phyloP scores from a whole-genome alignment of 2,888 invertebrate species.

The Ectemnius lituratus region DNA sequence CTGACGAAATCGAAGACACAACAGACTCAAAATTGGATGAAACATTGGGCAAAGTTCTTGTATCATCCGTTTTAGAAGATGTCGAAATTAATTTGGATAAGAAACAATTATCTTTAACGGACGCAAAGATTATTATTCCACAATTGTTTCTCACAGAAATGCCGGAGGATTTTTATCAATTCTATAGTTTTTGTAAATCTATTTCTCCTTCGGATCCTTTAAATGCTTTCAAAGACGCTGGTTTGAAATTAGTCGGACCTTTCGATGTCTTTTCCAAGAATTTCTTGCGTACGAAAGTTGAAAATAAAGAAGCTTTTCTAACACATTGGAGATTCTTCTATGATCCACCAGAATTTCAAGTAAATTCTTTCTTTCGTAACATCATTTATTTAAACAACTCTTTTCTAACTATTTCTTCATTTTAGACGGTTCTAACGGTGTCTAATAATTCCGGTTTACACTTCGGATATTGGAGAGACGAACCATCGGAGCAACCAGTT shows the following conservation, averaged over 20 bases:
- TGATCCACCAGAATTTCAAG: slow-evolving; percentile 97
- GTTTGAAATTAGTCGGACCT: slow-evolving; percentile 90
- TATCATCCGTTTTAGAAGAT: slow-evolving; percentile 14
- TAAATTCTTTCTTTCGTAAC: slow-evolving; percentile 62
- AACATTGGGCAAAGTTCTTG: neutral
- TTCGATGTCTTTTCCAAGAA: slow-evolving; percentile 89
- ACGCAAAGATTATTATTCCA: slow-evolving; percentile 79
- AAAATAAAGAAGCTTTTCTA: slow-evolving; percentile 83
- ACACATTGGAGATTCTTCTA: slow-evolving; percentile 94
- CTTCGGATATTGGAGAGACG: slow-evolving; percentile 94
- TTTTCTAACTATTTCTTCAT: neutral
- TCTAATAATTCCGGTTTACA: slow-evolving; percentile 87
- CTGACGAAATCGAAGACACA: neutral
- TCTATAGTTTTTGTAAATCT: slow-evolving; percentile 87
- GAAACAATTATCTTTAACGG: neutral
- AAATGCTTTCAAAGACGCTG: slow-evolving; percentile 83
- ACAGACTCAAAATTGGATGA: slow-evolving; percentile 4
- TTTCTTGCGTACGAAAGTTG: slow-evolving; percentile 79
- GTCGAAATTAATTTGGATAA: slow-evolving; percentile 5
- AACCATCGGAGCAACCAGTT: slow-evolving; percentile 85
- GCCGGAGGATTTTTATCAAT: slow-evolving; percentile 93
- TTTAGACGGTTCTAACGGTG: slow-evolving; percentile 84
- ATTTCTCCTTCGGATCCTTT: slow-evolving; percentile 80
- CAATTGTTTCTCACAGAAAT: slow-evolving; percentile 90
- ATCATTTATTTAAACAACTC: neutral